These are phyloP conservation scores for Harpegnathos saltator DNA, from an alignment of 1,140 invertebrate species.

Conservation along the genomic window DNA sequence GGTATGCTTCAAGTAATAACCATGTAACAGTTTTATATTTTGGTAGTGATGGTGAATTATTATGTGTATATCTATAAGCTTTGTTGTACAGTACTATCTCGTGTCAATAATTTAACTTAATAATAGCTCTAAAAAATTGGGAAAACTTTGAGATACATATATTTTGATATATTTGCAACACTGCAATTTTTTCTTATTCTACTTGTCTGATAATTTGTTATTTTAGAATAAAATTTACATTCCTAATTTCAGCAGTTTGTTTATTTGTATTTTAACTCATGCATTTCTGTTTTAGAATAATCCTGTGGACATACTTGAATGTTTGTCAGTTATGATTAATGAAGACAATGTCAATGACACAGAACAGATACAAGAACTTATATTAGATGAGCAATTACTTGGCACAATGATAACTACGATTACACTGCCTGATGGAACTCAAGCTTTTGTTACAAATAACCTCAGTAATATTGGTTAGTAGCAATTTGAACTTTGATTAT, in stretches of 20 bases:
- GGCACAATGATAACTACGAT: slow-evolving; percentile 78
- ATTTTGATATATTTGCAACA: background rate
- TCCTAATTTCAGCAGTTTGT: background rate
- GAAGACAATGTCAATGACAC: slow-evolving; percentile 70
- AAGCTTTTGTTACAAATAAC: slow-evolving; percentile 80
- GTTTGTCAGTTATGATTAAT: slow-evolving; percentile 79
- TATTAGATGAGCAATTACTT: slow-evolving; percentile 78
- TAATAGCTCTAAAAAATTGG: background rate
- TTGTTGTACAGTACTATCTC: too few species aligned
- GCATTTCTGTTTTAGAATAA: slow-evolving; percentile 65
- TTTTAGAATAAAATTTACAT: slow-evolving; percentile 7
- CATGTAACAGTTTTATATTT: background rate
- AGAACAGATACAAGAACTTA: slow-evolving; percentile 74
- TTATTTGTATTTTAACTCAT: background rate
- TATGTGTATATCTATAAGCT: too few species aligned
- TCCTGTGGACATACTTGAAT: slow-evolving; percentile 77
- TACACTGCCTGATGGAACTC: slow-evolving; percentile 81
- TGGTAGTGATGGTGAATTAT: too few species aligned
- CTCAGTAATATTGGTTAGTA: slow-evolving; percentile 73
- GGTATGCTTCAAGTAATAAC: background rate
- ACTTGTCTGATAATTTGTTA: background rate
- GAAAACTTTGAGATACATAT: background rate
- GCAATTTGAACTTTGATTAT: slow-evolving; percentile 5
- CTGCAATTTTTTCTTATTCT: background rate
- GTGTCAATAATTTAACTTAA: too few species aligned